Conservation (phyloP, 2,888 invertebrate species). For the Melieria omissa region DNA sequence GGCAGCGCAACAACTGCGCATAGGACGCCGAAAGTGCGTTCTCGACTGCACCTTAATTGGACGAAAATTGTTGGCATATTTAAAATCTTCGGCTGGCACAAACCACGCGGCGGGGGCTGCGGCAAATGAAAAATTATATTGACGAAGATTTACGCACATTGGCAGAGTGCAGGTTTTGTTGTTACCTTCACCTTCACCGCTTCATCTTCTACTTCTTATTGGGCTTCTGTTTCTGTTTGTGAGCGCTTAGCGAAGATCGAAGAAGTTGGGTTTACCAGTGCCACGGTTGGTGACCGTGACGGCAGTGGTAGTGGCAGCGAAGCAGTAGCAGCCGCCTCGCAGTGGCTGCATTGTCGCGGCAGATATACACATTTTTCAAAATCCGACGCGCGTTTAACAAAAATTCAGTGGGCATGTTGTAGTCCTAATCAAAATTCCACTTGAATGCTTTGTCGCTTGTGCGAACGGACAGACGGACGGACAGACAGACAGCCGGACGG, state of each 20-base stretch:
- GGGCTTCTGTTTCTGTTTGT: not conserved
- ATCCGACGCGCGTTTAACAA: conserved; percentile 57
- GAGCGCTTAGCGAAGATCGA: too few relatives aligned
- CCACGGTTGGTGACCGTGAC: not conserved
- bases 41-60: conserved; percentile 63
- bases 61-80: conserved; percentile 67
- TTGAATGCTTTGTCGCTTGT: conserved; percentile 33
- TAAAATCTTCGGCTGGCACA: conserved; percentile 52
- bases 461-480: not conserved
- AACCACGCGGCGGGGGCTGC: conserved; percentile 6
- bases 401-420: conserved; percentile 52
- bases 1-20: too few relatives aligned
- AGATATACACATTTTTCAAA: conserved; percentile 54
- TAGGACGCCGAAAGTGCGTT: conserved; percentile 15
- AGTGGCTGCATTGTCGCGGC: conserved; percentile 9
- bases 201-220: not conserved
- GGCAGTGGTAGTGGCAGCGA: not conserved
- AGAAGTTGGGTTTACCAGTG: not conserved
- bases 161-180: not conserved
- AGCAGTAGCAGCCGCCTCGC: not conserved
- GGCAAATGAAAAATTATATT: conserved; percentile 24
- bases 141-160: conserved; percentile 23
- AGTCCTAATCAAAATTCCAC: conserved; percentile 67
- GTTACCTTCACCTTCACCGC: too few relatives aligned
- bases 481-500: not conserved